These are phyloP conservation scores for Neoaliturus tenellus DNA, from an alignment of 2,888 invertebrate genomes.

Conservation along the genomic window DNA sequence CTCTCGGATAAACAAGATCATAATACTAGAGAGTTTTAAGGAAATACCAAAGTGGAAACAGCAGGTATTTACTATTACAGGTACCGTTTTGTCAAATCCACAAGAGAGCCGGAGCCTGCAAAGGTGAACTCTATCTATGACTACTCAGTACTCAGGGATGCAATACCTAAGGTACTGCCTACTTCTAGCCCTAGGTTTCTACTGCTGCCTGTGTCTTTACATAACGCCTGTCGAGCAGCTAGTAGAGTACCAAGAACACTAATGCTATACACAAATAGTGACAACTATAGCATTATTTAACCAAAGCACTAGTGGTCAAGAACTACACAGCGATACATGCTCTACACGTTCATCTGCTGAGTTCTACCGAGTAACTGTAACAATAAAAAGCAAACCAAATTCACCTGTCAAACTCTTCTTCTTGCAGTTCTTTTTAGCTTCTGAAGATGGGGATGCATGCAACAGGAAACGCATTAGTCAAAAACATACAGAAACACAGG, in stretches of 20 bases:
- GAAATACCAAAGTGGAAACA: no score
- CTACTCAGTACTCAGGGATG: background rate
- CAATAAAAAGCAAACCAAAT: conserved; percentile 60
- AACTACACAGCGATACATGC: conserved; percentile 19
- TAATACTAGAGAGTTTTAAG: no score
- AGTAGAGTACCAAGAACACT: background rate
- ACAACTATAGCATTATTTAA: conserved; percentile 39
- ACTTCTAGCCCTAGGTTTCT: background rate
- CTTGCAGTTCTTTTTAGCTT: conserved; percentile 97
- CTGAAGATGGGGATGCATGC: conserved; percentile 77
- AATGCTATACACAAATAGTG: conserved; percentile 45
- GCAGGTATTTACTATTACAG: background rate
- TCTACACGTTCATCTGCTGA: conserved; percentile 25
- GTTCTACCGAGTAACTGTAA: conserved; percentile 22
- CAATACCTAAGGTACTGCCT: background rate
- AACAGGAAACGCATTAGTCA: conserved; percentile 76
- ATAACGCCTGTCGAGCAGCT: background rate
- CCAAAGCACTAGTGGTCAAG: conserved; percentile 33
- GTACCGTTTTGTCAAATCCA: background rate
- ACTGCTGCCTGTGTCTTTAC: background rate
- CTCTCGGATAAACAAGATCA: no score
- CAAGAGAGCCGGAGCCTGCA: background rate
- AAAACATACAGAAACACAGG: conserved; percentile 64
- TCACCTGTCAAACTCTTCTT: conserved; percentile 95
- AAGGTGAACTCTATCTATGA: background rate